Base-by-base conservation (phyloP, 1,140 invertebrate species). In the Yoshiicerus persimilis region DNA sequence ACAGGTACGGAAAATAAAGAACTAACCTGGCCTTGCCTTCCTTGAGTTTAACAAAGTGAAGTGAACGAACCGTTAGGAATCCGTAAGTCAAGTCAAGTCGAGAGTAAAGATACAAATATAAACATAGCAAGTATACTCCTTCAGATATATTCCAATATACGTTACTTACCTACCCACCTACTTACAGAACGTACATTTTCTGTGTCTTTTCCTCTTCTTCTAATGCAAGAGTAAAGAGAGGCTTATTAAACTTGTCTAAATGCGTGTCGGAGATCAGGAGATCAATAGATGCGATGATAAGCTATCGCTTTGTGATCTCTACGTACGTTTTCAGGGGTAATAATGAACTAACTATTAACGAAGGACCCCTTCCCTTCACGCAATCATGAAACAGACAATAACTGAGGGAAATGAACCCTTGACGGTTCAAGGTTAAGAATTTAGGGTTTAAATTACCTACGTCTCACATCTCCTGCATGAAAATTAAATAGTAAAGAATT, bases 61-160 rank as follows among this genome's bases (percentile, higher is more conserved):
- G 75, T 80, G 75, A 80, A 80, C 75, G 32, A 80, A 80, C 75
- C 75, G 75, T 80, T 80, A 80, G 75, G 75, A 80, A 80, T 80
- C 75, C 32, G 20, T 80, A 32, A 80, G 32, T 80, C 75, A 32
- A 80, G 32, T 80, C 75, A 80, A 80, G 75, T 80, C 75, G 30
- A 80, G 30, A 80, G 75, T 34, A 80, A 36, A 80, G 66, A 70
- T 70, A 70, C 66, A 80, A 80, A 34, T 80, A 34, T 80, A 36
- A 80, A 80, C 75, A 80, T 23, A 34, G 9, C 9, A 64, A 64
- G 1, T 38, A 38, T n/a, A 34, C 75, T n/a, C 75, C 8, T 80
- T 20, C 4, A 70, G 13, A n/a, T 5, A 25, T 25, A 13, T 64
- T 64, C 41, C 5, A 20, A 13, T 47, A 4, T 39, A 70, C 16